Evolutionary conservation across 2,888 invertebrate species (phyloP), one percentile per base, ranked within the genome.

Genomic region (Drosophila nr. fundita): DNA sequence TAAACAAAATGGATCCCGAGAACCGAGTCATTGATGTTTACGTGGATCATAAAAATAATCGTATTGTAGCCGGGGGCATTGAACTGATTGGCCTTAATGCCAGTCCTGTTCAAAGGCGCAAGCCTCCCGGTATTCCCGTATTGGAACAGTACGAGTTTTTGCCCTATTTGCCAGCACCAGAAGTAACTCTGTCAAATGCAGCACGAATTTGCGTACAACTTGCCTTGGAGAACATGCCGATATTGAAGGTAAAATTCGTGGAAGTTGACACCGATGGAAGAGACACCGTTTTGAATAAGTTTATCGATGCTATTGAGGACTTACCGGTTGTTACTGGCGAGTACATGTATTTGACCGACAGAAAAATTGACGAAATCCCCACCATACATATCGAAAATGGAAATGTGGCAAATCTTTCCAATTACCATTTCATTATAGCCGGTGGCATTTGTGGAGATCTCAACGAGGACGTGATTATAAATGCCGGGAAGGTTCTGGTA

Each of bases 21-120:
- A 83, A 92, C 50, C 85, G 89, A 0, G 62, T 88, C 0, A 91
- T 92, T 34, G 92, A 93, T 36, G 92, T 93, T 2, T 89, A 90
- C 55, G 82, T 91, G 2, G 91, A 91, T 76, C 79, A 71, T 8
- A 90, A 90, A 32, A 79, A 81, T n/a, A 83, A 92, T 58, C 86
- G 90, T 8, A 78, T 94, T 73, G 94, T 95, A 76, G 95, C 96
- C 64, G 97, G 97, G 53, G 97, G 97, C 68, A 95, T 97, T 1
- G 96, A 96, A 92, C 94, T 98, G 8, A 94, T 95, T 61, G 97
- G 97, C 5, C 93, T 98, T 0, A 95, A 96, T 79, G 97, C 97
- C 0, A 96, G 95, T 66, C 94, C 96, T 0, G 97, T 98, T 48
- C 94, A 96, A 0, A 94, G 95, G 78, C 95, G 95, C 53, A 94